Base-by-base conservation (phyloP, 2,113 vertebrate genomes). In the Sinosuthora webbiana region DNA sequence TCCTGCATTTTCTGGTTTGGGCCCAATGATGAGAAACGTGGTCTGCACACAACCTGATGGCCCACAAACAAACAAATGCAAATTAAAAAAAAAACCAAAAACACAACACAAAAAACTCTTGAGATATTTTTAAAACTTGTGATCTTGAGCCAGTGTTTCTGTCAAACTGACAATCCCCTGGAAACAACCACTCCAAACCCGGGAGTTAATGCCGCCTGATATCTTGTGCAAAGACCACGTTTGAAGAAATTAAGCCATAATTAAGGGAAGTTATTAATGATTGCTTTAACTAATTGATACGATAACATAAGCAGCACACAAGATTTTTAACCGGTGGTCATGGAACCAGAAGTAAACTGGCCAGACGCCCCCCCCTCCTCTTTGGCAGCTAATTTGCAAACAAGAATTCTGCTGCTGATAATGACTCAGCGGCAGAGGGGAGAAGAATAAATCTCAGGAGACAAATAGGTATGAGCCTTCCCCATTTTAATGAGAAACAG, bases 401-500 rank as follows among this genome's bases (percentile, higher is more conserved):
- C 76, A 83, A n/a, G 24, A 86, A 92, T 92, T 90, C 93, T 19
- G 39, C n/a, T 81, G 82, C 85, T 49, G 83, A 77, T 64, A 78
- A 69, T 52, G 93, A 92, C 82, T 92, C 88, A 64, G 85, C 1
- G 2, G 60, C 90, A 37, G 88, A 90, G 47, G 57, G 77, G 76
- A 87, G 74, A 62, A 69, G 82, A 86, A 95, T 59, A 95, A 95
- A 94, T 86, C 94, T 93, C 76, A n/a, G 76, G 85, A 93, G 94
- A 88, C 83, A 92, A 86, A 94, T 42, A 86, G 90, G 92, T 90
- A 88, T 23, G 83, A 92, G 8, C 83, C 79, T 94, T 90, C 82
- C 71, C 64, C 39, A 17, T 90, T 74, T 83, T 95, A 97, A 95
- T 96, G 94, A 94, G 94, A 96, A 96, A 83, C 95, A 96, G 95